Evolutionary conservation across 2,888 invertebrate genomes (phyloP).

Genomic region (Torymus auratus): DNA sequence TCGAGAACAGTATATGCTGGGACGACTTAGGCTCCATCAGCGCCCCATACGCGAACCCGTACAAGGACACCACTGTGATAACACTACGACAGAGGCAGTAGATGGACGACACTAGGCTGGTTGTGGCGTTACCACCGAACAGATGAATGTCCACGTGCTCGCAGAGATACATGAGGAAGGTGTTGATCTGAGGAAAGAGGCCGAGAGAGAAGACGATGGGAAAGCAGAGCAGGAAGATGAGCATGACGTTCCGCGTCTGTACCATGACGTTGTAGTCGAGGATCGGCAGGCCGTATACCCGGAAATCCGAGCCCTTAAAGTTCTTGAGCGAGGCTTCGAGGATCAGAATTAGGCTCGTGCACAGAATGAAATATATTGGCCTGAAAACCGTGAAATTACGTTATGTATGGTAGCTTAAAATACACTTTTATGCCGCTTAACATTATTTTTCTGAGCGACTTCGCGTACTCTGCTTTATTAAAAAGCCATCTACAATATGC

Average conservation of each 20-base stretch:
- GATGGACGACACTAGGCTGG: slow-evolving; percentile 89
- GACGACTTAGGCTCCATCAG: slow-evolving; percentile 89
- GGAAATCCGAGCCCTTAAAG: slow-evolving; percentile 75
- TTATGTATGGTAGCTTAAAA: not conserved
- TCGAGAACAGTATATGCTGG: slow-evolving; percentile 95
- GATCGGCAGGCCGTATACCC: slow-evolving; percentile 77
- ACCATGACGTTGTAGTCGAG: slow-evolving; percentile 82
- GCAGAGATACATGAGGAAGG: slow-evolving; percentile 96
- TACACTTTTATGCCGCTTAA: too few relatives aligned
- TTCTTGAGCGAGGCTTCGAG: slow-evolving; percentile 75
- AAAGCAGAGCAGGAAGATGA: slow-evolving; percentile 90
- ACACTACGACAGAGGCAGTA: slow-evolving; percentile 90
- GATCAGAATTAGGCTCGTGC: slow-evolving; percentile 75
- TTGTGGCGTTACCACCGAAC: slow-evolving; percentile 93
- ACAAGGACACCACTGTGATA: slow-evolving; percentile 87
- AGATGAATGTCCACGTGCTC: slow-evolving; percentile 96
- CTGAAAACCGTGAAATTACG: slow-evolving; percentile 85
- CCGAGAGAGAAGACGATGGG: slow-evolving; percentile 97
- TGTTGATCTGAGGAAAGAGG: slow-evolving; percentile 97
- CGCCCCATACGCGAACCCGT: slow-evolving; percentile 92
- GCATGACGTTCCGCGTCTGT: slow-evolving; percentile 85
- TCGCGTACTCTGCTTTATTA: too few relatives aligned
- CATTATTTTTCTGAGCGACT: too few relatives aligned
- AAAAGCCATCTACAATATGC: too few relatives aligned
- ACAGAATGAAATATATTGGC: slow-evolving; percentile 94